Evolutionary conservation across 2,113 vertebrate species (phyloP).

Genomic region (Plecturocebus donacophilus): DNA sequence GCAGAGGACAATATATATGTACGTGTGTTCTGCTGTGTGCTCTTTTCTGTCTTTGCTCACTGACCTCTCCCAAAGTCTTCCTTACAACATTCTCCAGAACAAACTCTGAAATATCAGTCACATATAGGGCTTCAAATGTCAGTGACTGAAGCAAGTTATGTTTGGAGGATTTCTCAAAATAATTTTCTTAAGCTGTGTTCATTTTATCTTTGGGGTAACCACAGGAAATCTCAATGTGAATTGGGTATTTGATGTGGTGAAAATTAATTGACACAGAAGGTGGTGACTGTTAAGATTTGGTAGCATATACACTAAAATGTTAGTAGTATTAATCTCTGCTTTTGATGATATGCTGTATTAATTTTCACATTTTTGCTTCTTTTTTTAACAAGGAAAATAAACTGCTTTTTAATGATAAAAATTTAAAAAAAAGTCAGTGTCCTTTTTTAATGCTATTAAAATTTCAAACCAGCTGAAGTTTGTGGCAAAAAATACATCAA

Average conservation of each 20-base stretch:
- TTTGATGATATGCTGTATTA: background rate
- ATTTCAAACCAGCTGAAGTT: background rate
- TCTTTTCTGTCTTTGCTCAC: rapidly evolving
- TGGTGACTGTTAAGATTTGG: background rate
- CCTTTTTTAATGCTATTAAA: background rate
- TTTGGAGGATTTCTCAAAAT: background rate
- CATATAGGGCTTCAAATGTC: background rate
- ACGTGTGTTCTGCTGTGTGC: rapidly evolving
- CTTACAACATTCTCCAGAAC: background rate
- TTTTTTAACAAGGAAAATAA: background rate
- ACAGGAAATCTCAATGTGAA: background rate
- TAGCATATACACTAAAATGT: background rate
- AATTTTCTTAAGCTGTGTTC: background rate
- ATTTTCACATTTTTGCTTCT: background rate
- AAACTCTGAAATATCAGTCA: background rate
- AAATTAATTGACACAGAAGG: background rate
- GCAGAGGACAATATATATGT: background rate
- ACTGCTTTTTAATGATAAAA: background rate
- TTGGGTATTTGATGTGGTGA: background rate
- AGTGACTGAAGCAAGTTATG: background rate
- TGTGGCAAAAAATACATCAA: background rate
- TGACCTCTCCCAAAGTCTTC: background rate
- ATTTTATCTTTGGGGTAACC: background rate
- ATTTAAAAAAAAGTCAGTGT: background rate
- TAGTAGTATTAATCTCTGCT: background rate